Evolutionary conservation across 2,113 vertebrate genomes (phyloP).

Genomic region (Plecotus auritus): DNA sequence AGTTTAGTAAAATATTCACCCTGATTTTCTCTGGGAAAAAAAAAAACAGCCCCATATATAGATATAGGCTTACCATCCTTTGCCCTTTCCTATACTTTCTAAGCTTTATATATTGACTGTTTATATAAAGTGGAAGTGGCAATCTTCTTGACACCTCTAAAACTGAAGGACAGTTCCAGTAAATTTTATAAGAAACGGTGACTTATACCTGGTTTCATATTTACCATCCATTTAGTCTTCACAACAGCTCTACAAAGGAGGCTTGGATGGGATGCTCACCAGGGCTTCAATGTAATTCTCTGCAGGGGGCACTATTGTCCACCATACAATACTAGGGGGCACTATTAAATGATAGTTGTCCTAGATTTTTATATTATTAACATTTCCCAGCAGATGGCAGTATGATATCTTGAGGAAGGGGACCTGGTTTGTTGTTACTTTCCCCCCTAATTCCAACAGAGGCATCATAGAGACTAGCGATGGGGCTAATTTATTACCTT

Average conservation of each 20-base stretch:
- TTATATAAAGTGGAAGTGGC: not conserved
- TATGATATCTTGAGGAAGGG: not conserved
- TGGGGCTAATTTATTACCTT: not conserved
- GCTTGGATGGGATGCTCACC: not conserved
- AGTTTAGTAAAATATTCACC: not conserved
- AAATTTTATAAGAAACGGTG: not conserved
- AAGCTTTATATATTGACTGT: not conserved
- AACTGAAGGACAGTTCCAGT: not conserved
- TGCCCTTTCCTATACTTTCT: not conserved
- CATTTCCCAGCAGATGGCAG: conserved; percentile 37
- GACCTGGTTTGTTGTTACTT: not conserved
- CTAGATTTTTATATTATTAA: not conserved
- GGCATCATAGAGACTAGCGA: not conserved
- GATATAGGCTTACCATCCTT: not conserved
- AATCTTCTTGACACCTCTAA: not conserved
- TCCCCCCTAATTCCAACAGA: not conserved
- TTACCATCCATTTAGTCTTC: not conserved
- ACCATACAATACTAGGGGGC: not conserved
- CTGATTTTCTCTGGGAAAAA: no score
- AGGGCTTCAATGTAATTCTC: not conserved
- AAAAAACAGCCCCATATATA: not conserved
- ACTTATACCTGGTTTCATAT: not conserved
- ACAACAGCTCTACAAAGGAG: not conserved
- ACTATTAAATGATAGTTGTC: not conserved
- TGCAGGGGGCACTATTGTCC: not conserved